Percentiles rank a stretch among this genome's conserved stretches.
These are phyloP conservation scores for Phocides pigmalion DNA, from an alignment of 1,140 invertebrate genomes.

Conservation along the genomic window DNA sequence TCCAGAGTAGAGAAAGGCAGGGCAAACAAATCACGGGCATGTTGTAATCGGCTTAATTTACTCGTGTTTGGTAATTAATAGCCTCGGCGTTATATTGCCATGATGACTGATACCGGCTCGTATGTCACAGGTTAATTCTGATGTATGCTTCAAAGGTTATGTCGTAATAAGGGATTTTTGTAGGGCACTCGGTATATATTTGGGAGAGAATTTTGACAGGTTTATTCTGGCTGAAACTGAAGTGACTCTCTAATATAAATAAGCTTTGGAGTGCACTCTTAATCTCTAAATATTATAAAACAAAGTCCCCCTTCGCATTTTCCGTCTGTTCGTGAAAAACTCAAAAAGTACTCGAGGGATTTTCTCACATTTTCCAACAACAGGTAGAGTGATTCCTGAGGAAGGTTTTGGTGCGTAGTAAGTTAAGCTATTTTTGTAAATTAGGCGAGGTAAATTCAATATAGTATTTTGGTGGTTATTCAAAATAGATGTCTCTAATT, in stretches of 20 bases:
- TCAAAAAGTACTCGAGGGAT: no score
- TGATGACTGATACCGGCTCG: slow-evolving; percentile 22
- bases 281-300: no score
- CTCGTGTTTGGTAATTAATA: slow-evolving; percentile 32
- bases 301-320: no score
- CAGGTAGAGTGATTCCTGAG: no score
- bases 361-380: no score
- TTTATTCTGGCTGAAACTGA: not conserved
- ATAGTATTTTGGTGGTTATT: no score
- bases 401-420: no score
- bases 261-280: no score
- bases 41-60: slow-evolving; percentile 30
- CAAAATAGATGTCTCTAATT: no score
- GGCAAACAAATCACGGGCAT: slow-evolving; percentile 23
- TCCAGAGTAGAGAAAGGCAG: slow-evolving; percentile 19
- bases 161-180: slow-evolving; percentile 11
- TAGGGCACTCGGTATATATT: not conserved
- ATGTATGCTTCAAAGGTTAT: slow-evolving; percentile 22
- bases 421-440: no score
- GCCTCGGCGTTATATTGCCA: slow-evolving; percentile 27
- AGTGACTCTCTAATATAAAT: not conserved
- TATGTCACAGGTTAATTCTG: slow-evolving; percentile 29
- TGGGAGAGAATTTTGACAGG: not conserved
- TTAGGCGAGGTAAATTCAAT: no score
- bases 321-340: no score